Evolutionary conservation across 2,113 vertebrate genomes (phyloP), one percentile per base, ranked within the genome.

Genomic region (Rynchops niger): DNA sequence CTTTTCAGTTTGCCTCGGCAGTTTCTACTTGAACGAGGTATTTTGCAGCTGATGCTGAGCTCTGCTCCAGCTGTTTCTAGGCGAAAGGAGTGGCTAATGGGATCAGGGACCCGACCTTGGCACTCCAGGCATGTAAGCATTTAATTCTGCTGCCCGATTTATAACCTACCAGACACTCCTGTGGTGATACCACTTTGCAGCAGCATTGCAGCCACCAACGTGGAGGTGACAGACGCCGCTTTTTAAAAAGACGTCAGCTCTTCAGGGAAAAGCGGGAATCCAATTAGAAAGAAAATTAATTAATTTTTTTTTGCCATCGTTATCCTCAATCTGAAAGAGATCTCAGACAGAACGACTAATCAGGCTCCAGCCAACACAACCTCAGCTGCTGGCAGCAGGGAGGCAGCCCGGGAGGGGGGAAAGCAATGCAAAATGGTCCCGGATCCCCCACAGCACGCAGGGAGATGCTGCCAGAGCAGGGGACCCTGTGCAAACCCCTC

Each of bases 141-240:
- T 95, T 96, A 89, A 92, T 96, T 96, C 74, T 96, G 74, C 83
- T 84, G 91, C 85, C 90, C 55, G 2, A 91, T 96, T 96, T 92
- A 83, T 70, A 94, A 94, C 94, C 82, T 73, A 73, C 42, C 91
- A 87, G 74, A 22, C 86, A 65, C 89, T 81, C 59, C 86, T 63
- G 74, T 29, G 81, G 78, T 7, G 62, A 85, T 50, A 89, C 73
- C 42, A 21, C 74, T 95, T 47, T 58, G 70, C 58, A 73, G 89
- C 81, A 87, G 49, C 80, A 63, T 5, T 1, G 1, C 56, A 92
- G 93, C 70, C 86, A 94, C 86, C 58, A 52, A 7, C 38, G 9
- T 21, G 0, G 72, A 96, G 88, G 85, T 65, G 92, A 90, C 14
- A 84, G 72, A 52, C 4, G 2, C 34, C 42, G 72, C 83, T 78